phyloP scores from a whole-genome alignment of 2,797 vertebrate genomes.

The Natrix natrix region DNA sequence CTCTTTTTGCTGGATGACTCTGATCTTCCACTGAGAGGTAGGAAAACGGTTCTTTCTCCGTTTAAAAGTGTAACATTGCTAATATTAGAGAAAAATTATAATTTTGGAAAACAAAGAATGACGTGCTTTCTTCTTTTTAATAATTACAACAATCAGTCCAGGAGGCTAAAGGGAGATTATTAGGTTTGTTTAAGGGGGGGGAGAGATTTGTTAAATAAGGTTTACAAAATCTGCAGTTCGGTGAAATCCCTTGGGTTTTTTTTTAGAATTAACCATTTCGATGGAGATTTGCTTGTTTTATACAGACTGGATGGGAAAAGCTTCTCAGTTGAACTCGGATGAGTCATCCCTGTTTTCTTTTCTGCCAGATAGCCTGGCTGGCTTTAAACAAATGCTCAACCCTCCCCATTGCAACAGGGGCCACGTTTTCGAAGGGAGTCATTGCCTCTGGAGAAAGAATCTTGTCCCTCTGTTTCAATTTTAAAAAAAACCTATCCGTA shows the following conservation, averaged over 20 bases:
- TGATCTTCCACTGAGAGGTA: neutral
- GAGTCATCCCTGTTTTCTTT: neutral
- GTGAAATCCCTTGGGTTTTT: neutral
- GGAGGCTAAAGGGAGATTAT: neutral
- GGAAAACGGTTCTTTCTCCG: neutral
- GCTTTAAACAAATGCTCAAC: conserved; percentile 2
- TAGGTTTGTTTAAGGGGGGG: neutral
- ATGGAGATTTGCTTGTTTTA: conserved; percentile 7
- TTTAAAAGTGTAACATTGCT: neutral
- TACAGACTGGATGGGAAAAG: neutral
- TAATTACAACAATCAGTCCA: neutral
- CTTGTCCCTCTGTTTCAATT: neutral
- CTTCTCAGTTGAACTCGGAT: neutral
- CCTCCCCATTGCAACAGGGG: neutral
- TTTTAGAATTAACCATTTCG: neutral
- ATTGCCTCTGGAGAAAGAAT: neutral
- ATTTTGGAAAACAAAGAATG: conserved; percentile 1
- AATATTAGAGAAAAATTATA: neutral
- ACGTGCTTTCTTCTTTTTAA: neutral
- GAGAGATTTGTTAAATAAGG: neutral
- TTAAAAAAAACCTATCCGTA: neutral
- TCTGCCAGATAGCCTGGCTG: conserved; percentile 6
- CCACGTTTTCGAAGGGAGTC: neutral
- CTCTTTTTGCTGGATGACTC: neutral
- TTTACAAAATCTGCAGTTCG: neutral